Percentiles rank a stretch among this genome's conserved stretches.
Evolutionary conservation across 2,113 vertebrate genomes (phyloP).

Genomic region (Takifugu bimaculatus): DNA sequence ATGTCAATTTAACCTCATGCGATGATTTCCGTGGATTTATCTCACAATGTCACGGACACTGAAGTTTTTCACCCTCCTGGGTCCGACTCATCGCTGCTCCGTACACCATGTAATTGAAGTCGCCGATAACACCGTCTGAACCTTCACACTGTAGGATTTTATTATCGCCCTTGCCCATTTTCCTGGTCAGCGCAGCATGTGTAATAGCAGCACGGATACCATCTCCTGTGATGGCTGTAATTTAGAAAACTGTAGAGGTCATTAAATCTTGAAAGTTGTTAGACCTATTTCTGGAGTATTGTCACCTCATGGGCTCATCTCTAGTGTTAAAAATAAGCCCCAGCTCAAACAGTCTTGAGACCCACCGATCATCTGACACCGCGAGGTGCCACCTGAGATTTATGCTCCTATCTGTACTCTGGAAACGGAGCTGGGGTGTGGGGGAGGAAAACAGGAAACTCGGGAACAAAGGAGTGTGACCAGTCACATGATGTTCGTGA

Average conservation of each 20-base stretch:
- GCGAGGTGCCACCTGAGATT: conserved; percentile 19
- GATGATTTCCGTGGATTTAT: too few species aligned
- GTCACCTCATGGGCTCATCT: conserved; percentile 1
- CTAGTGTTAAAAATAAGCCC: conserved; percentile 14
- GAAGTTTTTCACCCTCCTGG: too few species aligned
- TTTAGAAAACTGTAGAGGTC: conserved; percentile 19
- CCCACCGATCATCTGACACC: conserved; percentile 23
- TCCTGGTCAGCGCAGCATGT: conserved; percentile 5
- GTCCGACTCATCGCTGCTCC: background rate
- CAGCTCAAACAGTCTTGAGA: conserved; percentile 4
- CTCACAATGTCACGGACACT: background rate
- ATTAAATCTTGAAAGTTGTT: conserved; percentile 12
- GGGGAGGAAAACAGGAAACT: conserved; percentile 24
- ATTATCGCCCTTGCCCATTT: background rate
- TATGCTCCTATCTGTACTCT: conserved; percentile 7
- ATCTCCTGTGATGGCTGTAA: conserved; percentile 1
- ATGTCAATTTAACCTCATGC: conserved; percentile 26
- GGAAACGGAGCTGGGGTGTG: conserved; percentile 27
- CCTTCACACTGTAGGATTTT: too few species aligned
- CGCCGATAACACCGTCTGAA: background rate
- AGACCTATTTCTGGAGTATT: conserved; percentile 13
- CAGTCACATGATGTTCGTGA: conserved; percentile 9
- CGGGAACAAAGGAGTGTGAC: conserved; percentile 25
- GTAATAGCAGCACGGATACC: conserved; percentile 5
- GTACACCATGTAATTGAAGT: conserved; percentile 13